Percentiles rank a stretch among this genome's conserved stretches.
Evolutionary conservation across 2,888 invertebrate genomes (phyloP).

Genomic region (Rhorus exstirpatorius): DNA sequence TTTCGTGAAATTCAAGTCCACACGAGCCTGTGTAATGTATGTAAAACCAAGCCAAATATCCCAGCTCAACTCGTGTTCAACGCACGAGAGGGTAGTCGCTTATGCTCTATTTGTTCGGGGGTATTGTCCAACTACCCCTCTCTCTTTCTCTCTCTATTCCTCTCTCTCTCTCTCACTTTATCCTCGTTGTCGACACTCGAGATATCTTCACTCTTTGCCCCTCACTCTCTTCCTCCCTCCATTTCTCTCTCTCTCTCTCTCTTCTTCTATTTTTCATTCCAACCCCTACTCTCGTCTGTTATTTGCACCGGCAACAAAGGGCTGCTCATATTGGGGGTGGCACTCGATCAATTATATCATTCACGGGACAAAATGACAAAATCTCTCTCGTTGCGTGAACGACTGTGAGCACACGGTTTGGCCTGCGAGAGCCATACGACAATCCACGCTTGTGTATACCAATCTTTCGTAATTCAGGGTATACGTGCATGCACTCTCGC

Average conservation of each 20-base stretch:
- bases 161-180: constrained; percentile 20
- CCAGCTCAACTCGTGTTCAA: constrained; percentile 44
- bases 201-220: constrained; percentile 15
- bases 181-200: constrained; percentile 33
- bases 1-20: constrained; percentile 35
- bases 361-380: constrained; percentile 45
- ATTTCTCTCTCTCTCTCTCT: constrained; percentile 9
- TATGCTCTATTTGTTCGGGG: constrained; percentile 58
- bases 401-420: not conserved
- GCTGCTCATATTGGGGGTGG: constrained; percentile 51
- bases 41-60: constrained; percentile 68
- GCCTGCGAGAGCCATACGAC: not conserved
- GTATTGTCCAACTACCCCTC: constrained; percentile 57
- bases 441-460: not conserved
- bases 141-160: constrained; percentile 21
- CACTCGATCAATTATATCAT: constrained; percentile 63
- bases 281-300: constrained; percentile 53
- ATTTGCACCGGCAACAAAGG: constrained; percentile 61
- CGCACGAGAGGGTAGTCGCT: constrained; percentile 42
- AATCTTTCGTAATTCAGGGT: constrained; percentile 19
- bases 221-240: not conserved
- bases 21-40: constrained; percentile 59
- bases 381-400: constrained; percentile 6
- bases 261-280: constrained; percentile 50
- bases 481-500: not conserved